Evolutionary conservation across 2,797 vertebrate species (phyloP), one percentile per base, ranked within the genome.

Genomic region (Vireo griseus): DNA sequence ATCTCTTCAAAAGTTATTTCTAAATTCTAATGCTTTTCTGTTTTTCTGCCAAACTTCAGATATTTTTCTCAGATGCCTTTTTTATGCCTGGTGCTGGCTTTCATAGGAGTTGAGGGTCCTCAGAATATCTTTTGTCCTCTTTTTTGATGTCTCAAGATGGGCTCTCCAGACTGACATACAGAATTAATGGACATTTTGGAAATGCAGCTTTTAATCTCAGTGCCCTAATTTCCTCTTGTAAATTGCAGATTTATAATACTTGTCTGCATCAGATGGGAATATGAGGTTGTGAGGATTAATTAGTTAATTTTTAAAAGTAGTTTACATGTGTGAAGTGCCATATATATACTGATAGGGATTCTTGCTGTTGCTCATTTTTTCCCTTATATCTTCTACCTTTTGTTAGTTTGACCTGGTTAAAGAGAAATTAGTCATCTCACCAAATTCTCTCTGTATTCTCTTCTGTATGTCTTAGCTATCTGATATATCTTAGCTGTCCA

Each of bases 281-380:
- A 94, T 87, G 77, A 42, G 59, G 78, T 91, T 96, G 52, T 90
- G 75, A 92, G 42, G 91, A 88, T 95, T 94, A 92, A 95, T 96
- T 92, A 90, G 78, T 94, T 94, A 88, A 76, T 92, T 85, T 85
- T 83, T 83, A 45, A 19, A 89, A 94, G 57, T 68, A 71, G 72
- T 91, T 92, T 96, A 83, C 67, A 63, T 1, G 0, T 74, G 39
- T 83, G 52, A 72, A 90, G 61, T 80, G 33, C 61, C n/a, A 39
- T 68, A 58, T 77, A 65, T 74, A 77, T 65, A 61, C 65, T 74
- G 16, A 42, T 35, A 76, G 24, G 39, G 50, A 5, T 73, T 82
- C 59, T 88, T 71, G 14, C 42, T 94, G 42, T 82, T 81, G 44
- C 42, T 76, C 11, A 26, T 69, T 87, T 90, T 91, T 82, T 22